Base-by-base conservation (phyloP, 2,113 vertebrate species). In the Struthidea cinerea region DNA sequence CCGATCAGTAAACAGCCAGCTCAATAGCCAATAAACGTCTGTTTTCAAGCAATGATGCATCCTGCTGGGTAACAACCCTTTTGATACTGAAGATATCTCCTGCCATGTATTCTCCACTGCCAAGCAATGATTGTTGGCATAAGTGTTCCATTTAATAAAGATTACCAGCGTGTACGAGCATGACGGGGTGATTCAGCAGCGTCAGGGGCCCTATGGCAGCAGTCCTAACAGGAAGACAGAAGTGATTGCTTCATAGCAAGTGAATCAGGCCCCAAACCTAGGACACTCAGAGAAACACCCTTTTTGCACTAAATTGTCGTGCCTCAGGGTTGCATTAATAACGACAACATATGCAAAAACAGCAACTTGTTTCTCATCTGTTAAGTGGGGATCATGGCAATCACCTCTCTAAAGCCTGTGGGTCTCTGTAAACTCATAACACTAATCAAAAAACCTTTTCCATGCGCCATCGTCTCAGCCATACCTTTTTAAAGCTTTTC, bases 91-190 rank as follows among this genome's bases (percentile, higher is more conserved):
- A 84, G 88, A 63, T 80, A 94, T 60, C 60, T 92, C 87, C 67
- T 90, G 73, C 84, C 46, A 73, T 44, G 52, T 87, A 61, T 96
- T 86, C 71, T 76, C n/a, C 44, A 60, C 49, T 95, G 86, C 91
- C 74, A 90, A 95, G 84, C 87, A 87, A 14, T 74, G 85, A 68
- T 35, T 88, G 91, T 95, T 95, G 94, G 95, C 70, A 75, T 74
- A 93, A 87, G 70, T 61, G 68, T 91, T 95, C 74, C 50, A 90
- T 95, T 84, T 93, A 90, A 68, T 91, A 97, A 93, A 91, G 87
- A 84, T 82, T 84, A 84, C 44, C 87, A 76, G 39, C 60, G 64
- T 35, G 16, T 78, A 39, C 37, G 79, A 90, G 73, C 1, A 1
- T 28, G 53, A 92, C 47, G 63, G 63, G 77, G 50, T 94, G 95